Base-by-base conservation (phyloP, 1,140 invertebrate genomes). In the Tetragnatha versicolor region DNA sequence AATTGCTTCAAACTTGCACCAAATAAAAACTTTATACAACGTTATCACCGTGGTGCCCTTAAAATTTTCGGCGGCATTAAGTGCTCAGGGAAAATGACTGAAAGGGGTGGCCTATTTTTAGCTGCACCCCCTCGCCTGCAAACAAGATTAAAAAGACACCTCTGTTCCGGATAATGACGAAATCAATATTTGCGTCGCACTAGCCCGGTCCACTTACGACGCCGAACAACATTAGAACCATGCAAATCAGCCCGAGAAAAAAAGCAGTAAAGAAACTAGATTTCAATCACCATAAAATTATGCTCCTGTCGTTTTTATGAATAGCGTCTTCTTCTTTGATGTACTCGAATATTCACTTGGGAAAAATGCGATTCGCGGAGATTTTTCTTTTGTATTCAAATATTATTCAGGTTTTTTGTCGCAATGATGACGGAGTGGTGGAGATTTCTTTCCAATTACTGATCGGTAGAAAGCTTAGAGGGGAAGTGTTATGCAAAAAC, bases 271-370 rank as follows among this genome's bases (percentile, higher is more conserved):
- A n/a, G 39, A 66, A 47, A 66, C 39, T n/a, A 25, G 10, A 66
- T 47, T 47, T 47, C 63, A 66, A 66, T 66, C 63, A 66, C 63
- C 63, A 47, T 66, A 53, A 53, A 51, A 35, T 68, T 37, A 69
- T 53, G 47, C 25, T 5, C 6, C 0, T 3, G 3, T 45, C 10
- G 2, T 27, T 53, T 69, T n/a, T n/a, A n/a, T n/a, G n/a, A n/a
- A n/a, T n/a, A n/a, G n/a, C n/a, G n/a, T n/a, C n/a, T 22, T 37
- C 37, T 10, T 12, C n/a, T 20, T 29, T 51, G 61, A 65, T 65
- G 61, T 42, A 45, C 61, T 65, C 37, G 45, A 42, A 65, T 65
- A 65, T 39, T 39, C 37, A 42, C 35, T 65, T 33, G 9, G 27
- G 55, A 65, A 42, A 65, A 65, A 65, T 42, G 39, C 20, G 37